Evolutionary conservation across 2,113 vertebrate species (phyloP), one percentile per base, ranked within the genome.

Genomic region (Cololabis saira): DNA sequence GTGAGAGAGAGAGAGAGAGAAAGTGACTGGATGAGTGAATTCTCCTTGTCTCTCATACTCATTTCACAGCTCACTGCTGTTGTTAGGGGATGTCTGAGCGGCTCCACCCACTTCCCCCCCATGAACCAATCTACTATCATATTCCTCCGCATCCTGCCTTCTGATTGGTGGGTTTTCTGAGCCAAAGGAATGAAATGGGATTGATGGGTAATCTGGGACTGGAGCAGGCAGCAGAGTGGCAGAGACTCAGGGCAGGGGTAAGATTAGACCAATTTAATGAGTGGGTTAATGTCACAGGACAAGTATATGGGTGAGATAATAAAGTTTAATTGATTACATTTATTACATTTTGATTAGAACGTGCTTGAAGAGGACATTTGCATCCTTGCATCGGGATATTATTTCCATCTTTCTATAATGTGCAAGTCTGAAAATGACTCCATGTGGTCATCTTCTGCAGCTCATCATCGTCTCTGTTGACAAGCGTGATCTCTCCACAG

Each of bases 31-130:
- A 66, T 19, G 70, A 64, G 67, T 52, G 61, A 43, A 69, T 75
- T 69, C 57, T 63, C 67, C 67, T 41, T 10, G 63, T 70, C 69
- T 83, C 68, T 76, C 67, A 2, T 24, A 64, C 79, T 82, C 76
- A 56, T 78, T 74, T 85, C 81, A 82, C 86, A 87, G 88, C 82
- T 83, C 54, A 82, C 86, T 74, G 86, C 87, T 92, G 90, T 89
- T 92, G 88, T 91, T 85, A 76, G 90, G 91, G 82, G 85, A 74
- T 48, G 78, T 72, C 67, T 75, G 65, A 76, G 67, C 55, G 49
- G 64, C 90, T 89, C 81, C 76, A 45, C 74, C 78, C 80, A 67
- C 64, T 61, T 75, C 54, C 78, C 53, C 75, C 43, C 57, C 21
- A 69, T 15, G 33, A 86, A 82, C 90, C 87, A 91, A 89, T 91